Conservation (phyloP, 2,888 invertebrate genomes). For the Shargacucullia verbasci region DNA sequence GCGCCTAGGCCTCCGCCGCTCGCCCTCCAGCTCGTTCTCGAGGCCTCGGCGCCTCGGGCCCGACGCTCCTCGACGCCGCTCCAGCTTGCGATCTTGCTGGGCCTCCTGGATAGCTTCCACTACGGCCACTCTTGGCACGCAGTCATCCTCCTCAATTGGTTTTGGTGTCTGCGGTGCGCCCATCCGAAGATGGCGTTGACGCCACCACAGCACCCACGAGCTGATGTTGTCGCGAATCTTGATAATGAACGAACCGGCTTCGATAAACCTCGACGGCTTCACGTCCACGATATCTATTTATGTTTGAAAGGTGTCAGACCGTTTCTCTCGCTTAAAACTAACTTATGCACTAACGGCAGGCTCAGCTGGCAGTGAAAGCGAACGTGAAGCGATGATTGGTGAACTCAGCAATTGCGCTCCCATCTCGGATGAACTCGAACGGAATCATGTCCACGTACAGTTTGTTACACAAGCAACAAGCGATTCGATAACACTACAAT, state of each 20-base stretch:
- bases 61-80: conserved; percentile 70
- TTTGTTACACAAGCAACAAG: conserved; percentile 75
- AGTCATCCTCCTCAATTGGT: conserved; percentile 81
- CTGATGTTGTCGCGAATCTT: conserved; percentile 86
- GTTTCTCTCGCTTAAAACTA: conserved; percentile 61
- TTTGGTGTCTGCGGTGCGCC: conserved; percentile 87
- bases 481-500: conserved; percentile 68
- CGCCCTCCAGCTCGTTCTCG: conserved; percentile 79
- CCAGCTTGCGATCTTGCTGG: conserved; percentile 77
- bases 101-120: conserved; percentile 71
- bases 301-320: conserved; percentile 16
- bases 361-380: conserved; percentile 76
- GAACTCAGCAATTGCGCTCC: conserved; percentile 64
- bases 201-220: conserved; percentile 88
- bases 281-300: conserved; percentile 58
- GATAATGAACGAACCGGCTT: conserved; percentile 66
- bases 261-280: conserved; percentile 57
- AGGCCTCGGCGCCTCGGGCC: conserved; percentile 79
- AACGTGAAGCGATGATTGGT: conserved; percentile 73
- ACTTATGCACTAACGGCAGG: conserved; percentile 73
- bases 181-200: conserved; percentile 86
- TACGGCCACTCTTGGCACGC: conserved; percentile 77
- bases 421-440: conserved; percentile 48
- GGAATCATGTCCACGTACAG: conserved; percentile 64
- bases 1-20: conserved; percentile 77